Percentiles rank a stretch among this genome's conserved stretches.
phyloP scores from a whole-genome alignment of 2,797 vertebrate genomes.

The Peromyscus aztecus region DNA sequence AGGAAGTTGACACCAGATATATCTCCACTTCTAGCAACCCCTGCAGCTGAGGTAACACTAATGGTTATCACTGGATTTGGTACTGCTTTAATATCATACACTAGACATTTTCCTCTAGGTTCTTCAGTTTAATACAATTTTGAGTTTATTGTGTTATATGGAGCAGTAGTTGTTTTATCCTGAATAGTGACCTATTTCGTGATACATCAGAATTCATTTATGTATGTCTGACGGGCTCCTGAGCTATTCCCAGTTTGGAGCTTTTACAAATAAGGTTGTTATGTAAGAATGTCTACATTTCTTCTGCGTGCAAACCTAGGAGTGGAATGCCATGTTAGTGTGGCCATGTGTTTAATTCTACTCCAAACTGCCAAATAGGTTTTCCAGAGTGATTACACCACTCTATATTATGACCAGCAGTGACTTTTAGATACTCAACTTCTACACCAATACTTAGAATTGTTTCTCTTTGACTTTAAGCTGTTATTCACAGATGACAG shows the following conservation, averaged over 20 bases:
- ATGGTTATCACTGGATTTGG: neutral
- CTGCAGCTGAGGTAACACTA: neutral
- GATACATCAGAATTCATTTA: conserved; percentile 26
- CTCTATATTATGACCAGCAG: neutral
- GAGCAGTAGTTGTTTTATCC: conserved; percentile 32
- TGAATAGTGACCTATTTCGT: conserved; percentile 32
- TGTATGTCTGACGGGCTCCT: neutral
- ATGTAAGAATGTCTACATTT: neutral
- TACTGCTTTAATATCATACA: neutral
- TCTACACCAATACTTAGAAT: neutral
- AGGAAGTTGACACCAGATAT: conserved; percentile 23
- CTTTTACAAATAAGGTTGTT: neutral
- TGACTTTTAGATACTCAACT: neutral
- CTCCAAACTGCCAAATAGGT: neutral
- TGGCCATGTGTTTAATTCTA: neutral
- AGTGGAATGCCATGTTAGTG: neutral
- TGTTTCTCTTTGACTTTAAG: neutral
- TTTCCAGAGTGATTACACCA: neutral
- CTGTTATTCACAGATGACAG: neutral
- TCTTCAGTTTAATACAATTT: conserved; percentile 52
- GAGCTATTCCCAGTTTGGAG: neutral
- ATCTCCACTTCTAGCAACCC: neutral
- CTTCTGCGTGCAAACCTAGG: neutral
- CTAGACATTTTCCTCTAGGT: neutral
- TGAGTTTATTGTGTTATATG: neutral